Conservation (phyloP, 2,797 vertebrate genomes). For the Tokudaia tokunoshimensis region DNA sequence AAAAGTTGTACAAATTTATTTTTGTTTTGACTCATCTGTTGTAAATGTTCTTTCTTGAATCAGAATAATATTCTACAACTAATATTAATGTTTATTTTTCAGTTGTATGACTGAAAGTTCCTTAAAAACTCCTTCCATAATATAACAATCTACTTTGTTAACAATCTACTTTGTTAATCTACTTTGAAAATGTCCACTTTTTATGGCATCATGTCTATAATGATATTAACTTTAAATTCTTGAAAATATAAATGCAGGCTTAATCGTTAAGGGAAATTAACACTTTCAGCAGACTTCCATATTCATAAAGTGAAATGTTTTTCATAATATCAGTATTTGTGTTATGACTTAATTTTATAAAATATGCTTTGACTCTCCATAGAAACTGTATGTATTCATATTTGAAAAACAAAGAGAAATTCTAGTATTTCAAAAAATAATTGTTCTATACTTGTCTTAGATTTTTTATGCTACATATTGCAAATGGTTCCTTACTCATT, state of each 20-base stretch:
- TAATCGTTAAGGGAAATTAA: slow-evolving; percentile 68
- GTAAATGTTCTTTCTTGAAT: slow-evolving; percentile 69
- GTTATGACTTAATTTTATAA: neutral
- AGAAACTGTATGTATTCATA: neutral
- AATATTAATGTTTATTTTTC: slow-evolving; percentile 80
- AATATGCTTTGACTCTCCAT: neutral
- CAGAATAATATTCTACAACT: slow-evolving; percentile 80
- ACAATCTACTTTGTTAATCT: no score
- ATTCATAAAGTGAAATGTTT: slow-evolving; percentile 71
- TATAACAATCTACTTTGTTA: slow-evolving; percentile 73
- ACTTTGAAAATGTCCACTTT: slow-evolving; percentile 79
- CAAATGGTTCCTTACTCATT: neutral
- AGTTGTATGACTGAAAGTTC: slow-evolving; percentile 73
- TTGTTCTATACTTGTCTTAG: neutral
- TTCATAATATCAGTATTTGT: neutral
- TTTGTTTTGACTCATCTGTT: slow-evolving; percentile 68
- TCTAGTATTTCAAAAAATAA: neutral
- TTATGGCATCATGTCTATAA: slow-evolving; percentile 68
- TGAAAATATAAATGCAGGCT: slow-evolving; percentile 73
- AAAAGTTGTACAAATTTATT: neutral
- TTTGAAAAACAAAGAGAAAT: neutral
- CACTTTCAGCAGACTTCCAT: slow-evolving; percentile 72
- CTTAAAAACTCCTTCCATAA: slow-evolving; percentile 41
- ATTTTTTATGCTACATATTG: neutral
- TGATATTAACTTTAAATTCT: slow-evolving; percentile 81